Evolutionary conservation across 1,140 invertebrate genomes (phyloP).

Genomic region (Orius insidiosus): DNA sequence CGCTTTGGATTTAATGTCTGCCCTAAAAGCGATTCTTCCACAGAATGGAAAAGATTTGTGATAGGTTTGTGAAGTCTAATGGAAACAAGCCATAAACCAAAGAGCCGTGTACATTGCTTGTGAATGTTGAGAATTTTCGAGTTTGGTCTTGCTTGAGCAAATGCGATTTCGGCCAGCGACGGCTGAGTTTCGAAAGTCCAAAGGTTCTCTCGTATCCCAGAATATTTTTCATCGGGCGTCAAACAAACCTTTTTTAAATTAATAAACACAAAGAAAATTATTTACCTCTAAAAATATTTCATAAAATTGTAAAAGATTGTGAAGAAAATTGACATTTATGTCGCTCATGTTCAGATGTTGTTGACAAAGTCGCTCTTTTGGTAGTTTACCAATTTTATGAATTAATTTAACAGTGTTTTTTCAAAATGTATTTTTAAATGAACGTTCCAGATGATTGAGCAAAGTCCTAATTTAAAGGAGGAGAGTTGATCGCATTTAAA

Average conservation of each 20-base stretch:
- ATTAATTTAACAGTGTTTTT: slow-evolving; percentile 53
- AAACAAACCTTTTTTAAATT: not conserved
- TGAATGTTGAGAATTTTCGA: slow-evolving; percentile 50
- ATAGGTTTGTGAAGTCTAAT: slow-evolving; percentile 55
- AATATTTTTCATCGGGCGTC: slow-evolving; percentile 1
- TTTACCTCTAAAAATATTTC: slow-evolving; percentile 54
- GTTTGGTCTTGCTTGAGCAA: slow-evolving; percentile 47
- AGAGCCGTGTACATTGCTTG: slow-evolving; percentile 35
- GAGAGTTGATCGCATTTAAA: slow-evolving; percentile 38
- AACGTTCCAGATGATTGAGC: slow-evolving; percentile 71
- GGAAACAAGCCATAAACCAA: slow-evolving; percentile 60
- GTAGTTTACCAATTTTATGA: slow-evolving; percentile 74
- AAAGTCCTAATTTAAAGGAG: slow-evolving; percentile 32
- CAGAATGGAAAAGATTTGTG: slow-evolving; percentile 55
- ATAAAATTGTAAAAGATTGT: slow-evolving; percentile 49
- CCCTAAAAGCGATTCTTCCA: slow-evolving; percentile 17
- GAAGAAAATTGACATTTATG: slow-evolving; percentile 47
- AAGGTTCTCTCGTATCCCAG: slow-evolving; percentile 27
- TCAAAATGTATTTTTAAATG: slow-evolving; percentile 62
- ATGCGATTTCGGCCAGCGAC: slow-evolving; percentile 50
- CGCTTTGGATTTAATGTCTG: slow-evolving; percentile 5
- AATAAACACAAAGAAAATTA: slow-evolving; percentile 4
- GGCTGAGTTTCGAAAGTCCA: slow-evolving; percentile 36
- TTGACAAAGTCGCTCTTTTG: slow-evolving; percentile 61
- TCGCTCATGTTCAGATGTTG: slow-evolving; percentile 60